Evolutionary conservation across 2,113 vertebrate species (phyloP).

Genomic region (Ciconia boyciana): DNA sequence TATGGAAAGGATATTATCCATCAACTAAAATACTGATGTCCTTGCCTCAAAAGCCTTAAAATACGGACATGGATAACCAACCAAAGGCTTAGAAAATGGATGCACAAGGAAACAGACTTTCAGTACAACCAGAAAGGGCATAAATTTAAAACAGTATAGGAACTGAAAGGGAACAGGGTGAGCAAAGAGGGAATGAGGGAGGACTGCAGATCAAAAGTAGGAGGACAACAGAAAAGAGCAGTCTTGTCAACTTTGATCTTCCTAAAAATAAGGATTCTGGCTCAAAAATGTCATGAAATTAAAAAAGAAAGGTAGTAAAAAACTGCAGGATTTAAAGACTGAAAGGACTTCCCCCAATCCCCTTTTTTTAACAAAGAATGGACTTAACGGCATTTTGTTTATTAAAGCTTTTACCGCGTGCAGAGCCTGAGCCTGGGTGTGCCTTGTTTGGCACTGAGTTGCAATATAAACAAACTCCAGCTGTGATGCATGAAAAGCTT

Average conservation of each 20-base stretch:
- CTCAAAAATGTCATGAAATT: neutral
- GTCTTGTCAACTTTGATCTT: neutral
- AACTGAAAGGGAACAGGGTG: neutral
- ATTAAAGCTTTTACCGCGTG: neutral
- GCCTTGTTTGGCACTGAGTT: neutral
- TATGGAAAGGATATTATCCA: neutral
- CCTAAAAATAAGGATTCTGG: neutral
- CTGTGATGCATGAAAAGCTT: constrained; percentile 1
- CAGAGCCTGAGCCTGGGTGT: constrained; percentile 10
- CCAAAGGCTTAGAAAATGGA: neutral
- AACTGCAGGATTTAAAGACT: neutral
- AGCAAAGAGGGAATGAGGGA: neutral
- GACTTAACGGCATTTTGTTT: constrained; percentile 2
- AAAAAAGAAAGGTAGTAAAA: neutral
- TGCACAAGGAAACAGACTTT: neutral
- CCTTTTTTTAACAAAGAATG: neutral
- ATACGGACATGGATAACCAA: neutral
- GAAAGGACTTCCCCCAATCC: neutral
- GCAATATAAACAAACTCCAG: constrained; percentile 34
- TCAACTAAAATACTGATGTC: neutral
- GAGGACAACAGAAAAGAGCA: neutral
- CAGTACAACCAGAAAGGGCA: neutral
- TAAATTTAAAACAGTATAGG: neutral
- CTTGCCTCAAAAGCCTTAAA: neutral
- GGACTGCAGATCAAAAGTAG: neutral